Conservation (phyloP, 1,140 invertebrate species). For the Drosophila miranda region DNA sequence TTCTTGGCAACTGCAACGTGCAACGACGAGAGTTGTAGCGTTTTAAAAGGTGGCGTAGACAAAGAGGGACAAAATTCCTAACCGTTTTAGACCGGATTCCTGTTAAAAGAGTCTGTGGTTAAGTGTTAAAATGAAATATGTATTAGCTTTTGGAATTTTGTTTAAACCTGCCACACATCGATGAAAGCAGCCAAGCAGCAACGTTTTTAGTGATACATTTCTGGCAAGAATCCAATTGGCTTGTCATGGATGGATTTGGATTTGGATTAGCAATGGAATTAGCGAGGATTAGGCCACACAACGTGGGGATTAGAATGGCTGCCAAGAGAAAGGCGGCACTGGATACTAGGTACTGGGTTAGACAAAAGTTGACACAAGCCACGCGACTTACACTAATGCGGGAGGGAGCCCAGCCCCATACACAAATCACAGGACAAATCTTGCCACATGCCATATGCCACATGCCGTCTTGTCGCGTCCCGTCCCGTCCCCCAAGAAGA, state of each 20-base stretch:
- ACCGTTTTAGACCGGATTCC: too few relatives aligned
- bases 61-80: too few relatives aligned
- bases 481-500: conserved; percentile 40
- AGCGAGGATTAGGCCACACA: conserved; percentile 34
- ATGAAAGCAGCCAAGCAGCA: not conserved
- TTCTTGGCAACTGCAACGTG: too few relatives aligned
- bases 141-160: too few relatives aligned
- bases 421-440: conserved; percentile 63
- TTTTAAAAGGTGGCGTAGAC: too few relatives aligned
- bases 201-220: conserved; percentile 1
- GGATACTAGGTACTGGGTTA: conserved; percentile 22
- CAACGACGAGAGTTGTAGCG: too few relatives aligned
- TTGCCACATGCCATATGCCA: conserved; percentile 57
- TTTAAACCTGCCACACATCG: not conserved
- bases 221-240: conserved; percentile 19
- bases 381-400: conserved; percentile 63
- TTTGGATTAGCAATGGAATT: conserved; percentile 37
- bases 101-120: too few relatives aligned
- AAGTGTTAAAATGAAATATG: too few relatives aligned
- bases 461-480: too few relatives aligned
- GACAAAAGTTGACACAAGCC: conserved; percentile 45
- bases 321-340: not conserved
- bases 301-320: conserved; percentile 33
- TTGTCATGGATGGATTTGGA: conserved; percentile 7
- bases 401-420: conserved; percentile 13